phyloP scores from a whole-genome alignment of 2,888 invertebrate genomes.

The Zootermopsis nevadensis region DNA sequence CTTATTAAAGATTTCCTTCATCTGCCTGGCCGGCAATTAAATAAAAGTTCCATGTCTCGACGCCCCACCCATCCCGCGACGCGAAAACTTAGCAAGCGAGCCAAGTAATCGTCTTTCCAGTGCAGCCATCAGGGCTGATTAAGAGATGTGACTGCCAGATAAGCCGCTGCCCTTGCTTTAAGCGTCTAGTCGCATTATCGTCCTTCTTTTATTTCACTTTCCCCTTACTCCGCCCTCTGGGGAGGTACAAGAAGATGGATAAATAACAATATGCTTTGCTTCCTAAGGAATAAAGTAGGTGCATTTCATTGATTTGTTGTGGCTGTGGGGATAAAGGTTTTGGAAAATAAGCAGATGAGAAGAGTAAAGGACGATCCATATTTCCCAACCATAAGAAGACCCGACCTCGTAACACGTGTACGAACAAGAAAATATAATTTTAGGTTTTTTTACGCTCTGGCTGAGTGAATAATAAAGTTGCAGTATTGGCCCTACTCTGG shows the following conservation, averaged over 20 bases:
- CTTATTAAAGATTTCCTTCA: not conserved
- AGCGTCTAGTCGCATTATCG: conserved; percentile 13
- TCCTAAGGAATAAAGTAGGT: not conserved
- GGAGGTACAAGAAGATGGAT: conserved; percentile 10
- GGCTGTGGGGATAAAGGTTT: not conserved
- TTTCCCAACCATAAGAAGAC: no score
- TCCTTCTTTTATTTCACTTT: conserved; percentile 1
- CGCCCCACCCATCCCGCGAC: not conserved
- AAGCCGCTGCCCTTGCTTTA: conserved; percentile 26
- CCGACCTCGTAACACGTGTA: no score
- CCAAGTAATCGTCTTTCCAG: conserved; percentile 20
- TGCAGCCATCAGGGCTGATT: conserved; percentile 34
- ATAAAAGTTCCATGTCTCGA: not conserved
- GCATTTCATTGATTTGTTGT: not conserved
- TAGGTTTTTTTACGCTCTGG: no score
- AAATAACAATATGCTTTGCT: not conserved
- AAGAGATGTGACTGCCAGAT: conserved; percentile 39
- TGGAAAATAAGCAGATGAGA: no score
- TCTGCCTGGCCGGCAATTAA: conserved; percentile 15
- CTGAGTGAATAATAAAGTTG: no score
- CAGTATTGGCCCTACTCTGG: no score
- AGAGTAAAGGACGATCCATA: no score
- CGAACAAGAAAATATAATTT: no score
- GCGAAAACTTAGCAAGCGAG: not conserved
- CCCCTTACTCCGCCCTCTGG: not conserved